phyloP scores from a whole-genome alignment of 1,140 invertebrate genomes.

The Neodiprion pinetum region DNA sequence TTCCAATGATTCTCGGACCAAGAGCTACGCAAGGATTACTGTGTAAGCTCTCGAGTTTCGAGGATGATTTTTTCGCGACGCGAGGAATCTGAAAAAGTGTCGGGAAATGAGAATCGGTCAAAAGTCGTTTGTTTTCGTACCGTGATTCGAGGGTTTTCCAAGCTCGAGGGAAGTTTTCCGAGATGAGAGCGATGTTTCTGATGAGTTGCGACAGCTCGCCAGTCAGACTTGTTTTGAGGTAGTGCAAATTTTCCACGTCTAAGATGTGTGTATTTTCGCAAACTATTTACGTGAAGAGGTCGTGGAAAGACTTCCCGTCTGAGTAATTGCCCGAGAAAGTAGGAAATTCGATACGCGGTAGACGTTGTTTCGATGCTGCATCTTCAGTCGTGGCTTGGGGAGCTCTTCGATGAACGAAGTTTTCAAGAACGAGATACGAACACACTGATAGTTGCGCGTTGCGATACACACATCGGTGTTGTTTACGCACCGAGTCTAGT shows the following conservation, averaged over 20 bases:
- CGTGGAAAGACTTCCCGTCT: neutral
- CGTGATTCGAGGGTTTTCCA: neutral
- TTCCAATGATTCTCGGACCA: neutral
- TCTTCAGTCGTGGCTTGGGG: too few relatives aligned
- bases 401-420: too few relatives aligned
- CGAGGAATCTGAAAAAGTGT: neutral
- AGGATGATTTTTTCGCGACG: neutral
- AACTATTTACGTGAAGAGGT: neutral
- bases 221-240: neutral
- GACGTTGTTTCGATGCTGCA: too few relatives aligned
- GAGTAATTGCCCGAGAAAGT: too few relatives aligned
- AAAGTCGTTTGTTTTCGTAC: neutral
- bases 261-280: neutral
- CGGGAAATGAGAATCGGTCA: neutral
- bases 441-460: too few relatives aligned
- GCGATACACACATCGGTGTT: too few relatives aligned
- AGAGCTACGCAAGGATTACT: too few relatives aligned
- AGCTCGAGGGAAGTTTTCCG: neutral
- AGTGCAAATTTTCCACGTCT: neutral
- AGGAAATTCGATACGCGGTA: too few relatives aligned
- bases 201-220: neutral
- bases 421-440: too few relatives aligned
- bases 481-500: too few relatives aligned
- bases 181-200: neutral
- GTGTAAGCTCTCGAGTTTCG: neutral